Conservation (phyloP, 2,797 vertebrate species). For the Phalanger gymnotis region DNA sequence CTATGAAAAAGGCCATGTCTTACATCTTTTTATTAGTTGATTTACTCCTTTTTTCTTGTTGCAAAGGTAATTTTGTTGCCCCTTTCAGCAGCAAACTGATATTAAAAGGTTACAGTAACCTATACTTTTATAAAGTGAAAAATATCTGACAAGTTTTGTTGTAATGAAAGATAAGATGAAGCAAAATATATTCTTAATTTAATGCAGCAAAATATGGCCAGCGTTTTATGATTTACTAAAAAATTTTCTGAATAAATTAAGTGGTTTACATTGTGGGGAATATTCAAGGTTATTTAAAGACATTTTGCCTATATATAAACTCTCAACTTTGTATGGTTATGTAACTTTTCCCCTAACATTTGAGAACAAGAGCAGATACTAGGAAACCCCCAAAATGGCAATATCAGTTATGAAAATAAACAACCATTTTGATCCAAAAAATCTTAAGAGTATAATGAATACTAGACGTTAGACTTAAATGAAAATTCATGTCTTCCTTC, state of each 20-base stretch:
- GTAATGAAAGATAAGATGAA: slow-evolving; percentile 7
- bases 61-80: no score
- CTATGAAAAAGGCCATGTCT: no score
- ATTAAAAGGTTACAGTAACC: neutral
- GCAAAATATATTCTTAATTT: no score
- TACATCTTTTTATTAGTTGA: no score
- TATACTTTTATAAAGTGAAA: slow-evolving; percentile 49
- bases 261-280: neutral
- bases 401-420: neutral
- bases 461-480: neutral
- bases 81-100: no score
- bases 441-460: neutral
- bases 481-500: neutral
- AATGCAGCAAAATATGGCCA: no score
- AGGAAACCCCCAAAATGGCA: neutral
- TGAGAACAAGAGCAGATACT: neutral
- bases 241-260: neutral
- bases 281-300: slow-evolving; percentile 6
- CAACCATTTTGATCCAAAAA: neutral
- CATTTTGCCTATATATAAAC: neutral
- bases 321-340: neutral
- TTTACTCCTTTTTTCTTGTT: no score
- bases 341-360: neutral
- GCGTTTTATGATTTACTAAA: no score
- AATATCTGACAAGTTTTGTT: neutral